Percentiles rank a stretch among this genome's conserved stretches.
These are phyloP conservation scores for Neuroscelio doddi DNA, from an alignment of 2,888 invertebrate genomes.

Conservation along the genomic window DNA sequence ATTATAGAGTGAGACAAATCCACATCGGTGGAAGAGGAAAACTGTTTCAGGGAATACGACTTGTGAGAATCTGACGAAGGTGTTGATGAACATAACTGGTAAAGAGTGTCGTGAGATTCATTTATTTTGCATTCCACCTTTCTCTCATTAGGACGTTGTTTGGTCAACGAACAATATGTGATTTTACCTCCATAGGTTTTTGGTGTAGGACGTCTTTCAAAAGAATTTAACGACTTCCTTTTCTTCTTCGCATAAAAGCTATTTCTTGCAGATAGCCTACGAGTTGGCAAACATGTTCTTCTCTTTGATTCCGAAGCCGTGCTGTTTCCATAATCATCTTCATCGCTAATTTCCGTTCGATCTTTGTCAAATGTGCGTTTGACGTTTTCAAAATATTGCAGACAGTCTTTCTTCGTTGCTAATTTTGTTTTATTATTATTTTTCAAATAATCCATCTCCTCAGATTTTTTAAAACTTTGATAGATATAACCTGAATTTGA, in stretches of 20 bases:
- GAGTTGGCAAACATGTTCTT: not conserved
- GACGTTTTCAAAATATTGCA: too few species aligned
- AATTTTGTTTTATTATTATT: too few species aligned
- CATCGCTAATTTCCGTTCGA: not conserved
- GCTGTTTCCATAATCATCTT: slow-evolving; percentile 1
- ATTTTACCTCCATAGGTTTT: not conserved
- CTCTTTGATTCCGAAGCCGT: not conserved
- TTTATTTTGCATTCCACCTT: not conserved
- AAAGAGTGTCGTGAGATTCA: not conserved
- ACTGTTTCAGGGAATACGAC: not conserved
- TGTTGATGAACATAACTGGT: not conserved
- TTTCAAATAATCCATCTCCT: too few species aligned
- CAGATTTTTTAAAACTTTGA: too few species aligned
- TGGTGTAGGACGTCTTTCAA: not conserved
- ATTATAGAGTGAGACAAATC: not conserved
- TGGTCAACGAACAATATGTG: too few species aligned
- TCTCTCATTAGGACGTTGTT: not conserved
- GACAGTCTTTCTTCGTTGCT: too few species aligned
- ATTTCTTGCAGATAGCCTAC: not conserved
- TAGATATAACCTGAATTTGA: too few species aligned
- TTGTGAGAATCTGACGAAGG: not conserved
- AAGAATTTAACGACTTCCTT: not conserved
- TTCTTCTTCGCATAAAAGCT: not conserved
- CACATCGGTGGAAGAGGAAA: not conserved
- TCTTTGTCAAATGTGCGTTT: too few species aligned